These are phyloP conservation scores for Nothobranchius kuhntae DNA, from an alignment of 2,113 vertebrate genomes.

Conservation along the genomic window DNA sequence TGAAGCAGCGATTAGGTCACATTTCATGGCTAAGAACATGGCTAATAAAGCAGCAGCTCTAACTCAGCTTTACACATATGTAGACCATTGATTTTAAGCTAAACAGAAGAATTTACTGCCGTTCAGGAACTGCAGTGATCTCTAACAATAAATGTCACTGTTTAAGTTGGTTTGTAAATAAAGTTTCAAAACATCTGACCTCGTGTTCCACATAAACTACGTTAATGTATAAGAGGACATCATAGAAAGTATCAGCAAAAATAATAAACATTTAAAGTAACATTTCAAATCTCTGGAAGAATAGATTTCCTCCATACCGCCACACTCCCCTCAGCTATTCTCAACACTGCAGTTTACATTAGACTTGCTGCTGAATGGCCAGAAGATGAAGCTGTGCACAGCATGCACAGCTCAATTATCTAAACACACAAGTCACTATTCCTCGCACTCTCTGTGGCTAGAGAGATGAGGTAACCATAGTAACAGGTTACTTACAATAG, in stretches of 20 bases:
- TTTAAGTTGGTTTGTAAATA: background rate
- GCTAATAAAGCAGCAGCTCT: slow-evolving; percentile 6
- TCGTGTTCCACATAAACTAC: too few species aligned
- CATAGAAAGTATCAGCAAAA: too few species aligned
- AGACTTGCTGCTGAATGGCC: slow-evolving; percentile 13
- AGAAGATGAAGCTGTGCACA: slow-evolving; percentile 10
- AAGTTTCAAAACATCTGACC: too few species aligned
- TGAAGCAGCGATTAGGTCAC: slow-evolving; percentile 11
- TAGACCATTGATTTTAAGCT: too few species aligned
- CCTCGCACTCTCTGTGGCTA: slow-evolving; percentile 31
- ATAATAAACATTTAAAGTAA: too few species aligned
- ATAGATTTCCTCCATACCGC: background rate
- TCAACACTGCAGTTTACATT: background rate
- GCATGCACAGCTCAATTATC: slow-evolving; percentile 33
- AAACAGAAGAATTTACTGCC: too few species aligned
- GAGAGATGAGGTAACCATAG: slow-evolving; percentile 62
- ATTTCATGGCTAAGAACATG: slow-evolving; percentile 14
- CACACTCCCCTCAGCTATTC: background rate
- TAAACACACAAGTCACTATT: slow-evolving; percentile 40
- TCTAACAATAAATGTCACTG: background rate
- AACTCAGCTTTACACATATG: too few species aligned
- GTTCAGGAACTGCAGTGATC: too few species aligned
- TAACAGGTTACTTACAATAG: slow-evolving; percentile 86
- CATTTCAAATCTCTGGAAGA: background rate
- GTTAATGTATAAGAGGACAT: too few species aligned